Percentiles rank a stretch among this genome's conserved stretches.
These are phyloP conservation scores for Euphydryas editha DNA, from an alignment of 2,888 invertebrate species.

Conservation along the genomic window DNA sequence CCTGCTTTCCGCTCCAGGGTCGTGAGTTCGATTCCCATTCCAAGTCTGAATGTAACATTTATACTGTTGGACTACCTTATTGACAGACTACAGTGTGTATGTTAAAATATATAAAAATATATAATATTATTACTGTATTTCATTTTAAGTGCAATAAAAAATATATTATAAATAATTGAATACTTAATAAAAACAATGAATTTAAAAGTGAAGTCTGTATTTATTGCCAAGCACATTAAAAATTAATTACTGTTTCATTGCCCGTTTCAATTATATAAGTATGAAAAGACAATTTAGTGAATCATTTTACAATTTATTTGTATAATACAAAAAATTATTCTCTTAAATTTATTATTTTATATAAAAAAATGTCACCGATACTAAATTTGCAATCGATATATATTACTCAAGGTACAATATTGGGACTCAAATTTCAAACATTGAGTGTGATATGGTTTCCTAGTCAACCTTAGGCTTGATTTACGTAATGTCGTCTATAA, in stretches of 20 bases:
- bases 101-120: too few species aligned
- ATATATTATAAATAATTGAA: too few species aligned
- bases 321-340: not conserved
- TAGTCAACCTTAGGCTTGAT: constrained; percentile 36
- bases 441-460: constrained; percentile 28
- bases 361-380: constrained; percentile 14
- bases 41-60: too few species aligned
- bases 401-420: constrained; percentile 30
- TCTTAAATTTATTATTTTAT: too few species aligned
- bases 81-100: too few species aligned
- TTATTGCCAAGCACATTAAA: not conserved
- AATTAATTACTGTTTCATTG: constrained; percentile 7
- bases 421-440: constrained; percentile 34
- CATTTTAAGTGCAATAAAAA: too few species aligned
- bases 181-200: not conserved
- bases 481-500: constrained; percentile 36
- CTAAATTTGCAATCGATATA: constrained; percentile 23
- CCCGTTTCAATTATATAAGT: constrained; percentile 1
- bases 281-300: not conserved
- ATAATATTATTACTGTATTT: too few species aligned
- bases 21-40: too few species aligned
- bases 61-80: too few species aligned
- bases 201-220: not conserved
- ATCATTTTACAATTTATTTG: constrained; percentile 3
- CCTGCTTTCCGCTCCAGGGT: too few species aligned